Base-by-base conservation (phyloP, 2,113 vertebrate genomes). In the Mesocricetus auratus region DNA sequence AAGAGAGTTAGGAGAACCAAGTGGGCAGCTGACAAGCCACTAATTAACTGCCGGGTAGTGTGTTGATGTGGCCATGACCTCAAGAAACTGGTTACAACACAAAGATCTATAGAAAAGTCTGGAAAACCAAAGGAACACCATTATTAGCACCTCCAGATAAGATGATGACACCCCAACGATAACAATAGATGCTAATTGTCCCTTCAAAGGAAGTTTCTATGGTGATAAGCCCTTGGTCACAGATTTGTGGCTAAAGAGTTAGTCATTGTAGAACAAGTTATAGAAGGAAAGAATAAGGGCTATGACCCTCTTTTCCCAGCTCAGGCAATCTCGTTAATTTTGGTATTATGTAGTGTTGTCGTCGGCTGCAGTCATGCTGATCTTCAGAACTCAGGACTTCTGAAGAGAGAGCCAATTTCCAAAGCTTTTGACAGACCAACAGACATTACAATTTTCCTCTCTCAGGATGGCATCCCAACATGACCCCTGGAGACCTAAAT, bases 161-260 rank as follows among this genome's bases (percentile, higher is more conserved):
- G 94, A 95, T 64, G 73, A 62, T 93, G 90, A 90, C 95, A 97
- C 82, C 94, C 77, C 94, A 83, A 15, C 68, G 73, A 79, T 94
- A 97, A 96, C 85, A 95, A 87, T 94, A 93, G 94, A 96, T 92
- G 58, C 73, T 95, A 97, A 97, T 92, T 96, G 73, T 90, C 68
- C 93, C 77, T 78, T 92, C 89, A 85, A 78, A 95, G 47, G 82
- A 92, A 94, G 95, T 97, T 95, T 95, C 93, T 97, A 91, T 77
- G 89, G 87, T 90, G 93, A 98, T 96, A 96, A 96, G 68, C 12
- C 68, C 29, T 66, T 96, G 94, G 94, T 95, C 96, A 97, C 90
- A 86, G 42, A 94, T 91, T 94, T 94, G 77, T 95, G 77, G 77
- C 92, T 95, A 42, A 92, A 89, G 74, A 94, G 50, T 83, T 94